Evolutionary conservation across 2,888 invertebrate genomes (phyloP).

Genomic region (Leucophora obtusa): DNA sequence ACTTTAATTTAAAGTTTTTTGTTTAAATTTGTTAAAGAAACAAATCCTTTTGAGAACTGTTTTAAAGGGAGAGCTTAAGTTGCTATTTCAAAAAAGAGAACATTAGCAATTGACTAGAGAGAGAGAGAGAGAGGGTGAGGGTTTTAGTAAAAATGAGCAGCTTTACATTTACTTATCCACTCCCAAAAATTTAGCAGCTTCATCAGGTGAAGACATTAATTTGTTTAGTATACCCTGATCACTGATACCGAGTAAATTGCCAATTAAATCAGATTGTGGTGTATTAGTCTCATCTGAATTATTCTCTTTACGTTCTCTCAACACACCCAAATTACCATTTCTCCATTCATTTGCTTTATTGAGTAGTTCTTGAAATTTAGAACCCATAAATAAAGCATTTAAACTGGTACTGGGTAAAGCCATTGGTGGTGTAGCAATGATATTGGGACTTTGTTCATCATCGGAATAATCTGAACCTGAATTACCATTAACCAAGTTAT

Average conservation of each 20-base stretch:
- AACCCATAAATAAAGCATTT: slow-evolving; percentile 67
- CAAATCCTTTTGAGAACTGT: slow-evolving; percentile 19
- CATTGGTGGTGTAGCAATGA: slow-evolving; percentile 63
- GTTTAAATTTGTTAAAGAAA: slow-evolving; percentile 26
- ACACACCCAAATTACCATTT: slow-evolving; percentile 67
- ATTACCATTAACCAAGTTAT: slow-evolving; percentile 68
- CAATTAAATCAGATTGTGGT: slow-evolving; percentile 84
- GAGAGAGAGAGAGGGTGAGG: slow-evolving; percentile 16
- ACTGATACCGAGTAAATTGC: slow-evolving; percentile 92
- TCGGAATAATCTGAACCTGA: slow-evolving; percentile 78
- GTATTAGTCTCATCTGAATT: slow-evolving; percentile 69
- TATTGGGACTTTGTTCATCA: slow-evolving; percentile 73
- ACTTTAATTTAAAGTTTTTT: slow-evolving; percentile 45
- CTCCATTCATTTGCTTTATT: slow-evolving; percentile 76
- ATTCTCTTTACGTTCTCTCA: slow-evolving; percentile 76
- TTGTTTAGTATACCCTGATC: slow-evolving; percentile 92
- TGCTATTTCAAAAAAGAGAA: slow-evolving; percentile 32
- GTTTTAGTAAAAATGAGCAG: not conserved
- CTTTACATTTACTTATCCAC: slow-evolving; percentile 82
- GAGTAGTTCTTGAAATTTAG: slow-evolving; percentile 75
- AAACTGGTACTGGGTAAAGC: slow-evolving; percentile 50
- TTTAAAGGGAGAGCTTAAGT: not conserved
- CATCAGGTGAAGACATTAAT: slow-evolving; percentile 88
- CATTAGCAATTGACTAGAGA: slow-evolving; percentile 65
- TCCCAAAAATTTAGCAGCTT: slow-evolving; percentile 92